Evolutionary conservation across 37 sponge, comb jelly and placozoan genomes (phyloP).

Genomic region (Chondrilla cf. caribensis): DNA sequence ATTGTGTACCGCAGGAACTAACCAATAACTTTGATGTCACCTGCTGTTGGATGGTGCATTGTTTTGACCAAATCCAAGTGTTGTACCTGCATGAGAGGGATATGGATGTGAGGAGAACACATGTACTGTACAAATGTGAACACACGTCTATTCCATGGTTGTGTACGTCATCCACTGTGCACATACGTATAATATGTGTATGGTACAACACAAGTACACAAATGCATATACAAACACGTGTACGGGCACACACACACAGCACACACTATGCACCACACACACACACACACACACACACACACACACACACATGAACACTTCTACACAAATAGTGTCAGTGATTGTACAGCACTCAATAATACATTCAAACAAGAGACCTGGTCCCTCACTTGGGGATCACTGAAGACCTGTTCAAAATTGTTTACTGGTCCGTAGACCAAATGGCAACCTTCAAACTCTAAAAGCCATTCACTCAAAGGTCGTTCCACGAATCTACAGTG

Average conservation of each 20-base stretch:
- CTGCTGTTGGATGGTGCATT: constrained; percentile 36
- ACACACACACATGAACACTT: constrained; percentile 2
- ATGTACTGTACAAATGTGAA: not conserved
- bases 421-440: constrained; percentile 71
- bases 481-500: constrained; percentile 36
- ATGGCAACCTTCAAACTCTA: constrained; percentile 8
- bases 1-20: no score
- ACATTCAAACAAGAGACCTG: no score
- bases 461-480: constrained; percentile 41
- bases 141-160: no score
- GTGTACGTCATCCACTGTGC: no score
- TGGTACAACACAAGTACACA: constrained; percentile 8
- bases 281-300: constrained; percentile 3
- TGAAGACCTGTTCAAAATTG: constrained; percentile 47
- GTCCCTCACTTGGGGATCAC: constrained; percentile 64
- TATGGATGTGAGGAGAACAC: not conserved
- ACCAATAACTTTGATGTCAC: constrained; percentile 35
- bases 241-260: constrained; percentile 7
- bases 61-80: constrained; percentile 27
- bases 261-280: no score
- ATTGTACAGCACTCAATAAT: no score
- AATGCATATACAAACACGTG: not conserved
- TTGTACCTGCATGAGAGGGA: not conserved
- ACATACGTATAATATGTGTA: not conserved
- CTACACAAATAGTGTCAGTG: no score